Percentiles rank a stretch among this genome's conserved stretches.
Evolutionary conservation across 2,888 invertebrate genomes (phyloP).

Genomic region (Eristalis pertinax): DNA sequence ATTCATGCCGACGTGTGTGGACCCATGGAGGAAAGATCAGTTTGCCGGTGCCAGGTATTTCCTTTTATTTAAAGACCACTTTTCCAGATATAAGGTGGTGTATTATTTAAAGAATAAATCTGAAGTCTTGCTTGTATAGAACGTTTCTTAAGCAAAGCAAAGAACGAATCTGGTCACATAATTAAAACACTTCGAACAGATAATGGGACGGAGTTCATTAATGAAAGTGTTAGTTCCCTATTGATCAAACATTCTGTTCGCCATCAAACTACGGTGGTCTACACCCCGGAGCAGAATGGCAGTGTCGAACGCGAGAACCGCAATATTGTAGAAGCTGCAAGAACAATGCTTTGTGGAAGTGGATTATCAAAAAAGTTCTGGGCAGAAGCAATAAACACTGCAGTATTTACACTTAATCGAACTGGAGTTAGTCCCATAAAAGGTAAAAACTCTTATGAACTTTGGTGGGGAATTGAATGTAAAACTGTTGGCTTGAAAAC

Average conservation of each 20-base stretch:
- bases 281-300: slow-evolving; percentile 68
- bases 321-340: slow-evolving; percentile 57
- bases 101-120: slow-evolving; percentile 65
- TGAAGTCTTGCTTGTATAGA: slow-evolving; percentile 39
- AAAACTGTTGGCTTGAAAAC: slow-evolving; percentile 36
- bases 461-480: slow-evolving; percentile 74
- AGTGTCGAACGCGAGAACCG: slow-evolving; percentile 67
- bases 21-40: slow-evolving; percentile 54
- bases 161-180: slow-evolving; percentile 69
- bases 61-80: too few relatives aligned
- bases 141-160: slow-evolving; percentile 57
- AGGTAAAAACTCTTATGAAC: slow-evolving; percentile 76
- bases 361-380: too few relatives aligned
- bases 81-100: slow-evolving; percentile 48
- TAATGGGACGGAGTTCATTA: slow-evolving; percentile 74
- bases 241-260: too few relatives aligned
- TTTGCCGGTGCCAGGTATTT: slow-evolving; percentile 53
- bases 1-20: slow-evolving; percentile 68
- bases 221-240: slow-evolving; percentile 70
- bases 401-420: slow-evolving; percentile 73
- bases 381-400: too few relatives aligned
- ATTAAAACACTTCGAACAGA: slow-evolving; percentile 74
- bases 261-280: too few relatives aligned
- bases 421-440: slow-evolving; percentile 20
- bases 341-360: slow-evolving; percentile 58